These are phyloP conservation scores for Theristicus caerulescens DNA, from an alignment of 2,113 vertebrate species.

Conservation along the genomic window DNA sequence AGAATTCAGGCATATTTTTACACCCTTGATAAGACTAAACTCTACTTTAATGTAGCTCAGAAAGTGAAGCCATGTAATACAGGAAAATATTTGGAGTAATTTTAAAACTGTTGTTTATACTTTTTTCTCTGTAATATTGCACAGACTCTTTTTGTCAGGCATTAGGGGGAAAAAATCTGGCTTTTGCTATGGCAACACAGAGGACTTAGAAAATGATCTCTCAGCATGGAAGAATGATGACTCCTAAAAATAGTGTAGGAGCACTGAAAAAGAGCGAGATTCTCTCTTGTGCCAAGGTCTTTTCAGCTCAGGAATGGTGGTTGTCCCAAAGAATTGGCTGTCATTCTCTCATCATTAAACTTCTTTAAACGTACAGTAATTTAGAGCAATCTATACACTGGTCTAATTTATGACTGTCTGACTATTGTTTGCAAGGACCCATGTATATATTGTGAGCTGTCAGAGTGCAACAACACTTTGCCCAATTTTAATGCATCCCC, in stretches of 20 bases:
- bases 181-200: conserved; percentile 59
- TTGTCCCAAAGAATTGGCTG: conserved; percentile 2
- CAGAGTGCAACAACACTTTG: background rate
- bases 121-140: background rate
- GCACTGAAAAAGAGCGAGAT: background rate
- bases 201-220: conserved; percentile 53
- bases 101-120: background rate
- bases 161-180: background rate
- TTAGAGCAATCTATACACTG: conserved; percentile 9
- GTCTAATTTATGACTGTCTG: background rate
- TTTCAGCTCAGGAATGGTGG: conserved; percentile 30
- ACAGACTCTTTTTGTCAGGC: background rate
- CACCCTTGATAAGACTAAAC: background rate
- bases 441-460: background rate
- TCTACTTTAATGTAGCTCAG: background rate
- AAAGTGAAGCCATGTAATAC: background rate
- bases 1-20: background rate
- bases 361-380: conserved; percentile 6
- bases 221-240: conserved; percentile 50
- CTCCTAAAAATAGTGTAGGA: conserved; percentile 41
- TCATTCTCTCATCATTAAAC: conserved; percentile 38
- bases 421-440: background rate
- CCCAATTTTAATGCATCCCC: background rate
- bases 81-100: background rate
- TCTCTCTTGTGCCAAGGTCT: conserved; percentile 27